Evolutionary conservation across 2,888 invertebrate species (phyloP).

Genomic region (Drosophila colorata): DNA sequence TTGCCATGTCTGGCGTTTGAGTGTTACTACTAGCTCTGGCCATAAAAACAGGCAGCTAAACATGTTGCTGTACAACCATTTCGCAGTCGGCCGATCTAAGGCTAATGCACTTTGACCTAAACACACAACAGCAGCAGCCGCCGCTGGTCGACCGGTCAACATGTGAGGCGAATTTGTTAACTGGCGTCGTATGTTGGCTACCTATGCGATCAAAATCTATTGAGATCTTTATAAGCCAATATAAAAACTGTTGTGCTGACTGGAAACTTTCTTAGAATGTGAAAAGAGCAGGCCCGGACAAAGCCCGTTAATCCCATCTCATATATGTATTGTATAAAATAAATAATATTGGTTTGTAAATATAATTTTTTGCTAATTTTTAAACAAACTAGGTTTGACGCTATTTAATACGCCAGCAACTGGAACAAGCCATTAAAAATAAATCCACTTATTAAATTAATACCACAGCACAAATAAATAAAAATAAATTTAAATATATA

Average conservation of each 20-base stretch:
- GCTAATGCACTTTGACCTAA: slow-evolving; percentile 74
- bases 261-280: not conserved
- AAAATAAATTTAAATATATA: slow-evolving; percentile 3
- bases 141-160: not conserved
- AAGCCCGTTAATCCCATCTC: too few species aligned
- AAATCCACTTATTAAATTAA: slow-evolving; percentile 45
- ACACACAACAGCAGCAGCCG: slow-evolving; percentile 4
- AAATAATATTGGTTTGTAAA: not conserved
- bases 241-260: not conserved
- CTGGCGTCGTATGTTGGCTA: not conserved
- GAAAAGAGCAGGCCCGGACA: too few species aligned
- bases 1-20: slow-evolving; percentile 76
- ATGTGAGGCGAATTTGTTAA: slow-evolving; percentile 11
- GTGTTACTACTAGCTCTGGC: slow-evolving; percentile 52
- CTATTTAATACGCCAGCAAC: not conserved
- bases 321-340: not conserved
- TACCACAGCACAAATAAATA: slow-evolving; percentile 19
- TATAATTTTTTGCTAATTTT: not conserved
- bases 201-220: not conserved
- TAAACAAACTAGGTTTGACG: not conserved
- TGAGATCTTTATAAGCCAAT: not conserved
- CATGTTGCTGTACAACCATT: slow-evolving; percentile 44
- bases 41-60: slow-evolving; percentile 63
- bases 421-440: slow-evolving; percentile 30
- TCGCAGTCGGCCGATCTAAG: slow-evolving; percentile 61